Evolutionary conservation across 2,797 vertebrate species (phyloP).

Genomic region (Prionace glauca): DNA sequence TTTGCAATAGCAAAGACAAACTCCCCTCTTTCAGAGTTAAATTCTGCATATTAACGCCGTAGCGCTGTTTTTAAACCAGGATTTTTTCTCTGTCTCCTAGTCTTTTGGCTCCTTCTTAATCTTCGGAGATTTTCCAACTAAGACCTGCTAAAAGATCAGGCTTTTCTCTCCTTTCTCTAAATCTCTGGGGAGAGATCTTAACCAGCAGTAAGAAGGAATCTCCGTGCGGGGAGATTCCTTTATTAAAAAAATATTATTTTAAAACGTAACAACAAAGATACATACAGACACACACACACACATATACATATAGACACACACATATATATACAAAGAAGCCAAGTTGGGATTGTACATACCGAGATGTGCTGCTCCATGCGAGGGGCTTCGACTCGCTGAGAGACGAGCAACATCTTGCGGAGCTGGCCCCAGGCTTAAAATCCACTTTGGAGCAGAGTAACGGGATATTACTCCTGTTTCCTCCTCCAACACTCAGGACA

Average conservation of each 20-base stretch:
- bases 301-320: constrained; percentile 32
- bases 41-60: neutral
- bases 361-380: constrained; percentile 61
- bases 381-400: constrained; percentile 72
- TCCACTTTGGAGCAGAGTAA: constrained; percentile 57
- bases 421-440: constrained; percentile 60
- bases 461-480: constrained; percentile 46
- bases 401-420: constrained; percentile 71
- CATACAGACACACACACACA: too few relatives aligned
- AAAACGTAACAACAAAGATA: too few relatives aligned
- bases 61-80: neutral
- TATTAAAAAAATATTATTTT: neutral
- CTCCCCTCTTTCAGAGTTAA: neutral
- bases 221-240: neutral
- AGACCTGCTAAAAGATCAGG: neutral
- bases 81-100: neutral
- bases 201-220: too few relatives aligned
- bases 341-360: constrained; percentile 47
- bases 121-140: neutral
- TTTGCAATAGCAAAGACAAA: neutral
- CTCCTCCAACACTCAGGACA: constrained; percentile 62
- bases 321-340: constrained; percentile 39
- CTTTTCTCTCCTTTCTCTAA: neutral
- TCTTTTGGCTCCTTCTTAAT: neutral
- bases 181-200: neutral